These are phyloP conservation scores for Geodia barretti DNA, from an alignment of 37 sponge, comb jelly and placozoan genomes.

Conservation along the genomic window DNA sequence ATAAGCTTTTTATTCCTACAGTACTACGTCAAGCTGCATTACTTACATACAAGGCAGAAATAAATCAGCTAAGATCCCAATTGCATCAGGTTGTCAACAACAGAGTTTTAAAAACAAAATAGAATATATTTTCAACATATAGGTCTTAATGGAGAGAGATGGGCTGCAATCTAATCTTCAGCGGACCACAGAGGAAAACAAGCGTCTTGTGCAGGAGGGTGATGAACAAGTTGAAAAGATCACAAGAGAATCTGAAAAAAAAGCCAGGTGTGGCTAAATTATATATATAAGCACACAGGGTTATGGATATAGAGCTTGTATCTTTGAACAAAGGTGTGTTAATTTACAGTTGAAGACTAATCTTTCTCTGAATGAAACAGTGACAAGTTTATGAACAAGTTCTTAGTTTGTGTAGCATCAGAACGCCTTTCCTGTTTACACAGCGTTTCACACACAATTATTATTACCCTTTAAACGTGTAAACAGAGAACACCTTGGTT, in stretches of 20 bases:
- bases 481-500: too few species aligned
- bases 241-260: slow-evolving; percentile 14
- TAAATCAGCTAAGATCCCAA: slow-evolving; percentile 8
- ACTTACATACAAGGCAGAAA: slow-evolving; percentile 25
- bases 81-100: slow-evolving; percentile 30
- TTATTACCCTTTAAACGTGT: too few species aligned
- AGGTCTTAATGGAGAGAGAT: slow-evolving; percentile 46
- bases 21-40: slow-evolving; percentile 40
- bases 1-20: not conserved
- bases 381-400: too few species aligned
- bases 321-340: too few species aligned
- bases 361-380: too few species aligned
- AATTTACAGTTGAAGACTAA: too few species aligned
- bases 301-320: too few species aligned
- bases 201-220: slow-evolving; percentile 37
- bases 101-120: too few species aligned
- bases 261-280: slow-evolving; percentile 34
- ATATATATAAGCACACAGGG: not conserved
- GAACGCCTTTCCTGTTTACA: too few species aligned
- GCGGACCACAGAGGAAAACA: slow-evolving; percentile 46
- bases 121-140: too few species aligned
- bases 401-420: too few species aligned
- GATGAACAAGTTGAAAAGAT: slow-evolving; percentile 43
- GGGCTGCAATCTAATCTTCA: slow-evolving; percentile 17
- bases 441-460: too few species aligned